These are phyloP conservation scores for Indicator indicator DNA, from an alignment of 2,113 vertebrate genomes.

Conservation along the genomic window DNA sequence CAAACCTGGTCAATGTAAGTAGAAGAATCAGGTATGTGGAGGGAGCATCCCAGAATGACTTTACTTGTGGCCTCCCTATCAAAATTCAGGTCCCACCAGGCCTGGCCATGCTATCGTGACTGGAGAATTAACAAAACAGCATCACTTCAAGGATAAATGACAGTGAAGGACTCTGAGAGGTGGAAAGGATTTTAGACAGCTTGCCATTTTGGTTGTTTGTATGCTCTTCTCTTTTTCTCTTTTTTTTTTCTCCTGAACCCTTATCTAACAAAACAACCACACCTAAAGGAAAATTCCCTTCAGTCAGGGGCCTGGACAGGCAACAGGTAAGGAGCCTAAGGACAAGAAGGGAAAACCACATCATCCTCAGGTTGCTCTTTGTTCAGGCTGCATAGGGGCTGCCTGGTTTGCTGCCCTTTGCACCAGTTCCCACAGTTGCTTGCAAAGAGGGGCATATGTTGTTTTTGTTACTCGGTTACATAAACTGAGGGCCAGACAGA, in stretches of 20 bases:
- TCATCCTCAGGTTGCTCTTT: neutral
- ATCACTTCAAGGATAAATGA: neutral
- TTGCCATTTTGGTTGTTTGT: neutral
- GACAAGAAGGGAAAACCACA: rapidly evolving
- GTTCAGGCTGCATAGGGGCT: neutral
- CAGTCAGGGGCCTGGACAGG: neutral
- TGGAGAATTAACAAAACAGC: neutral
- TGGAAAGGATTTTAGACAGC: neutral
- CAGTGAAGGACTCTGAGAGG: neutral
- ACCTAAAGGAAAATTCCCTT: neutral
- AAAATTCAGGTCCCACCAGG: neutral
- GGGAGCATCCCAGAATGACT: neutral
- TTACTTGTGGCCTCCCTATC: neutral
- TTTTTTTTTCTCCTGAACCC: neutral
- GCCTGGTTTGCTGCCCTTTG: neutral
- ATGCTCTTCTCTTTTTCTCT: neutral
- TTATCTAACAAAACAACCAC: neutral
- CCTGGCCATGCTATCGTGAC: neutral
- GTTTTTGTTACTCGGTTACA: constrained; percentile 5
- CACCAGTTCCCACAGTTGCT: neutral
- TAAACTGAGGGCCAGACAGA: constrained; percentile 57
- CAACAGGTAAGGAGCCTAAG: neutral
- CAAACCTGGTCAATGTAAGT: neutral
- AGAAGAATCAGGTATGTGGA: neutral
- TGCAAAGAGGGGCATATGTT: neutral